Evolutionary conservation across 2,113 vertebrate species (phyloP).

Genomic region (Salvelinus namaycush): DNA sequence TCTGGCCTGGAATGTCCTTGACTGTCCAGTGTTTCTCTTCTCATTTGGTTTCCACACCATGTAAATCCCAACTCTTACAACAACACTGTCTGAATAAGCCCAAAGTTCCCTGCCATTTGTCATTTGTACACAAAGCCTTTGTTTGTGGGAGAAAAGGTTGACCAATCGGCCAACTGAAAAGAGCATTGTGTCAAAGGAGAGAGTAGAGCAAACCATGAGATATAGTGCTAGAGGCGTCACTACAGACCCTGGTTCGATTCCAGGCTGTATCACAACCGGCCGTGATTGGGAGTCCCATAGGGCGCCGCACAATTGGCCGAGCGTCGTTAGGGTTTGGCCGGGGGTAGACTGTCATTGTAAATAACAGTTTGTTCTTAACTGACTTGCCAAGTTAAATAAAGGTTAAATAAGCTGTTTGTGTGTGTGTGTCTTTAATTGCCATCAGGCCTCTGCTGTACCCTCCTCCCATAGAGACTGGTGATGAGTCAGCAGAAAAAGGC

Average conservation of each 20-base stretch:
- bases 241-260: too few species aligned
- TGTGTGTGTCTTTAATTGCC: background rate
- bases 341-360: too few species aligned
- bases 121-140: slow-evolving; percentile 64
- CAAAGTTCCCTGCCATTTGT: slow-evolving; percentile 65
- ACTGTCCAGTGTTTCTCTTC: slow-evolving; percentile 11
- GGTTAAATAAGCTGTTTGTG: background rate
- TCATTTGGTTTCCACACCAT: slow-evolving; percentile 30
- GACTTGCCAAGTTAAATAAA: background rate
- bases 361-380: too few species aligned
- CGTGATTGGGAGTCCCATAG: too few species aligned
- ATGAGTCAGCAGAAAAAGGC: background rate
- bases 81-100: slow-evolving; percentile 54
- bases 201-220: slow-evolving; percentile 51
- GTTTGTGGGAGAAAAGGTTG: slow-evolving; percentile 57
- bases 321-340: too few species aligned
- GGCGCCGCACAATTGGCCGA: too few species aligned
- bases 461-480: background rate
- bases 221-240: too few species aligned
- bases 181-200: slow-evolving; percentile 57
- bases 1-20: background rate
- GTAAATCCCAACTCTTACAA: slow-evolving; percentile 59
- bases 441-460: background rate
- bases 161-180: slow-evolving; percentile 46
- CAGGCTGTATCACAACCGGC: too few species aligned